Percentiles rank a stretch among this genome's conserved stretches.
These are phyloP conservation scores for Gymnodraco acuticeps DNA, from an alignment of 2,797 vertebrate genomes.

Conservation along the genomic window DNA sequence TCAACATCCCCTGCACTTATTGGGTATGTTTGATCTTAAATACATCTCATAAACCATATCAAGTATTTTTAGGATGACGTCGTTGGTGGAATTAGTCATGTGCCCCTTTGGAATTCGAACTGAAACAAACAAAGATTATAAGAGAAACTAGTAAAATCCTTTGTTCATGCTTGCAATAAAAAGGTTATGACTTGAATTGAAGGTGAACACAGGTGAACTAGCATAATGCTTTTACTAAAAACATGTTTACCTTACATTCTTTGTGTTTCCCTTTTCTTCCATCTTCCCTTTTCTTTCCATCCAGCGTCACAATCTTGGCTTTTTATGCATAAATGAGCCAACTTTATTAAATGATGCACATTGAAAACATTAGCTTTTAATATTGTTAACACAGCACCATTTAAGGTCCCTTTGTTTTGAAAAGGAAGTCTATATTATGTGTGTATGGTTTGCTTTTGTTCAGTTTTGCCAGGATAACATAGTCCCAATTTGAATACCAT, in stretches of 20 bases:
- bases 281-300: fast-evolving
- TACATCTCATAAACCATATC: neutral
- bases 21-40: conserved; percentile 12
- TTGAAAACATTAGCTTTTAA: neutral
- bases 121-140: neutral
- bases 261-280: neutral
- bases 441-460: conserved; percentile 6
- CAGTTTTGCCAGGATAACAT: neutral
- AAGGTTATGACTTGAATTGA: neutral
- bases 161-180: neutral
- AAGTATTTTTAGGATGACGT: neutral
- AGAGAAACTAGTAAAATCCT: neutral
- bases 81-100: neutral
- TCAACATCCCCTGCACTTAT: conserved; percentile 12
- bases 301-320: neutral
- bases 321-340: neutral
- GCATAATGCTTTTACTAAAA: neutral
- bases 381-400: conserved; percentile 1
- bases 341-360: neutral
- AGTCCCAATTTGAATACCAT: neutral
- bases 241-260: conserved; percentile 1
- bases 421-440: neutral
- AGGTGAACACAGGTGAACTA: neutral
- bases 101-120: neutral
- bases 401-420: neutral